Conservation (phyloP, 2,797 vertebrate species). For the Otolemur crassicaudatus region DNA sequence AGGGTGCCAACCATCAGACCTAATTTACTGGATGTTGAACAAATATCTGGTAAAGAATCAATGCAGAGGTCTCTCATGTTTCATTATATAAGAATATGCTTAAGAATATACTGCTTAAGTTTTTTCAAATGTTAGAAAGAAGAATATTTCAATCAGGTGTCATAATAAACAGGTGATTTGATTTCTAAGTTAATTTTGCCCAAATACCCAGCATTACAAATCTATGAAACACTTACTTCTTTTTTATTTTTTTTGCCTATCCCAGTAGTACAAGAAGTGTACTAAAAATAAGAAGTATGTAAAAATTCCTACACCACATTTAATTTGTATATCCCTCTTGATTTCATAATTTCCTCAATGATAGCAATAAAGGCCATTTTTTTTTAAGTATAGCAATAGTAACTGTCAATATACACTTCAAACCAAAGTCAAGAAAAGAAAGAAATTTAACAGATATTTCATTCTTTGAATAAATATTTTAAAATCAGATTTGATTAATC, state of each 20-base stretch:
- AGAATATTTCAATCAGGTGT: background rate
- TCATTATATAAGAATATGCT: background rate
- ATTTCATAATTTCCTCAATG: background rate
- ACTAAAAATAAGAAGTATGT: background rate
- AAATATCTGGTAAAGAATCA: background rate
- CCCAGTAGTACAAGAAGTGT: background rate
- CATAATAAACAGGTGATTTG: background rate
- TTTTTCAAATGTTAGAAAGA: slow-evolving; percentile 21
- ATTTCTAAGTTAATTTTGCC: background rate
- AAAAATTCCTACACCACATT: background rate
- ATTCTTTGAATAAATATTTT: slow-evolving; percentile 4
- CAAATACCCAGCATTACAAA: background rate
- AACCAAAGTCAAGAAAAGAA: background rate
- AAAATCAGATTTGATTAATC: background rate
- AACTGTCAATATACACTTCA: background rate
- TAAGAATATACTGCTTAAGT: background rate
- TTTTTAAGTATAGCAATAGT: background rate
- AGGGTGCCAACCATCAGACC: background rate
- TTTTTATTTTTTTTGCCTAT: background rate
- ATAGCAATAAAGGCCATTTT: background rate
- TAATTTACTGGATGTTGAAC: background rate
- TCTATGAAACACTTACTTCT: background rate
- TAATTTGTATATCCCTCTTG: background rate
- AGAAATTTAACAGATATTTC: background rate
- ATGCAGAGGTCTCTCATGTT: background rate